Base-by-base conservation (phyloP, 2,113 vertebrate genomes). In the Stegostoma tigrinum region DNA sequence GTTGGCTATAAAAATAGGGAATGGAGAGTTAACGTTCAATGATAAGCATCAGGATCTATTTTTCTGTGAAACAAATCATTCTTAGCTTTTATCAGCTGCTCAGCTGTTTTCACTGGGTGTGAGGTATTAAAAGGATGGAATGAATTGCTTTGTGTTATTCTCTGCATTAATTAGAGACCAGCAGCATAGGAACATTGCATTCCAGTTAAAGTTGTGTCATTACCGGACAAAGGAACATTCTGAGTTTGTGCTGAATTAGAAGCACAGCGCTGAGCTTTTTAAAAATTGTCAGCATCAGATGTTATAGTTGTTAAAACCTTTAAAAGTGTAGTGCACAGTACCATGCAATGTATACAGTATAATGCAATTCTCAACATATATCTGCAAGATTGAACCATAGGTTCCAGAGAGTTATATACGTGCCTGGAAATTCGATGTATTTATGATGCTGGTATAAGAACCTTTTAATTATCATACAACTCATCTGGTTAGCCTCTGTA, bases 41-140 rank as follows among this genome's bases (percentile, higher is more conserved):
- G 48, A 96, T 96, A 96, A 68, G 87, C 96, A 96, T 96, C 96
- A 97, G 96, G 78, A 42, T 97, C 97, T 97, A 97, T 97, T 98
- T 97, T 97, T 97, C 97, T 97, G 96, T 96, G 95, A 97, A 97
- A 96, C 97, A 96, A 97, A 96, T 97, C 97, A 98, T 98, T 98
- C 98, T 96, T 97, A 97, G 97, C 96, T 98, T 98, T 97, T 97
- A 98, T 98, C 98, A 98, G 96, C 96, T 97, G 97, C 97, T 98
- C 98, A 98, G 98, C 98, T 97, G 97, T 96, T 97, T 97, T 97
- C 97, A 89, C 96, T 97, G 97, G 97, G 97, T 97, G 97, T 98
- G 97, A 98, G 98, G 97, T 97, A 96, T 96, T 95, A 96, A 75
- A 96, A 96, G 96, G 95, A 97, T 97, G 97, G 97, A 97, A 97